phyloP scores from a whole-genome alignment of 92 coral and sea anemone species.

The Micromussa lordhowensis region DNA sequence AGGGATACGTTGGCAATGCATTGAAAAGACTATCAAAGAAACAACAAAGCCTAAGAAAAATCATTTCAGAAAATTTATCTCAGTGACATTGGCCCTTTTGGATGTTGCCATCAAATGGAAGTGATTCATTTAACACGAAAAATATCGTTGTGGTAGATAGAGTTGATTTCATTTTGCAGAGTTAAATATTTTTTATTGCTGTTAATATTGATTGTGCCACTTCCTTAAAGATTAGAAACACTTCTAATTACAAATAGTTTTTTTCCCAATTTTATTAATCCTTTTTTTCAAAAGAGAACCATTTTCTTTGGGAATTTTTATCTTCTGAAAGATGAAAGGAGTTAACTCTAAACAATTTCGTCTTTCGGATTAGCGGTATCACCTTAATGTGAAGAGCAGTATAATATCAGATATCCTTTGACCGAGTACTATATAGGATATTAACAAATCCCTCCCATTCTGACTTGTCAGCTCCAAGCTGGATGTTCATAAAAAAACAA shows the following conservation, averaged over 20 bases:
- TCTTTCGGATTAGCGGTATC: not conserved
- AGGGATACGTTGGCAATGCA: not conserved
- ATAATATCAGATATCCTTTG: not conserved
- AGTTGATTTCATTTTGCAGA: conserved; percentile 1
- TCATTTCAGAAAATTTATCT: not conserved
- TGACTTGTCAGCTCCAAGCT: not conserved
- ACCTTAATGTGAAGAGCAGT: not conserved
- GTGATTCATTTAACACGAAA: not conserved
- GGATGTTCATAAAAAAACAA: not conserved
- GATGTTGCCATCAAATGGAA: not conserved
- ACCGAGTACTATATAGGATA: not conserved
- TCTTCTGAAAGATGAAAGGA: not conserved
- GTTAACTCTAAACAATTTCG: not conserved
- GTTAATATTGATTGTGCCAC: not conserved
- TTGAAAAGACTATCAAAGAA: not conserved
- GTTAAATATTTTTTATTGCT: not conserved
- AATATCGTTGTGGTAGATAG: not conserved
- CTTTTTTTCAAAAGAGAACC: not conserved
- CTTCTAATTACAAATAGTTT: not conserved
- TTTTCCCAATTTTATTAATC: too few relatives aligned
- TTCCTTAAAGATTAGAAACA: not conserved
- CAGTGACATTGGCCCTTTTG: not conserved
- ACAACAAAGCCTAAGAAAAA: not conserved
- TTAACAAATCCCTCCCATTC: not conserved
- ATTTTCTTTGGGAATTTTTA: not conserved